Base-by-base conservation (phyloP, 2,113 vertebrate species). In the Amphiprion percula region DNA sequence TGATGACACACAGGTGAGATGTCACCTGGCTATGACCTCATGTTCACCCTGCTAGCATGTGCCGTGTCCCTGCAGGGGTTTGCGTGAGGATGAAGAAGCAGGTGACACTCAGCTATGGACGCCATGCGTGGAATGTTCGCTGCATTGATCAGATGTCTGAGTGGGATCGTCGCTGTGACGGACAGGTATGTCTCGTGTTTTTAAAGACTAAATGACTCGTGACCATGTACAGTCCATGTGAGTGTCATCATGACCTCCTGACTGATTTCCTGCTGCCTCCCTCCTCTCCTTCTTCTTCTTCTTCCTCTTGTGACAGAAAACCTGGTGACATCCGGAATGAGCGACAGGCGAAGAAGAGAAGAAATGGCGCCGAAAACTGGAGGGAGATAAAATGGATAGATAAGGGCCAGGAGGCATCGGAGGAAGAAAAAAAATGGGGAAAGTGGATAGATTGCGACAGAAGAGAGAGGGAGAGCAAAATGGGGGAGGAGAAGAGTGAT, bases 311-410 rank as follows among this genome's bases (percentile, higher is more conserved):
- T 89, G 87, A 93, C 93, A 92, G 85, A 84, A 85, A 88, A 87
- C 92, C 93, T 80, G 84, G 86, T 88, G 92, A 94, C 92, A 87
- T 91, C 74, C 80, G 47, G 81, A 60, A 75, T 87, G 83, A 92
- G 87, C 77, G 85, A 90, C 88, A 91, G 88, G 72, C 73, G 79
- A 79, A 49, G 70, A 88, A 59, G 85, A 86, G 85, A 81, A 84
- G 82, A 88, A 87, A 91, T 81, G 85, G 87, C 84, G 68, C 75
- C 41, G 80, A 88, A 89, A 89, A 86, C 77, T 61, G 72, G 70
- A 76, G 75, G 80, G 70, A 91, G 88, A 91, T 90, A 88, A 88
- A 91, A 90, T 67, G 85, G 89, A 83, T 76, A 90, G 92, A 93
- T 93, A 92, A 91, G 85, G 49, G 15, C 10, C 33, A 1, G 16